A percentile compares a stretch with the other conserved stretches of the same genome.
Conservation (phyloP, 2,797 vertebrate species). For the Eremophila alpestris region DNA sequence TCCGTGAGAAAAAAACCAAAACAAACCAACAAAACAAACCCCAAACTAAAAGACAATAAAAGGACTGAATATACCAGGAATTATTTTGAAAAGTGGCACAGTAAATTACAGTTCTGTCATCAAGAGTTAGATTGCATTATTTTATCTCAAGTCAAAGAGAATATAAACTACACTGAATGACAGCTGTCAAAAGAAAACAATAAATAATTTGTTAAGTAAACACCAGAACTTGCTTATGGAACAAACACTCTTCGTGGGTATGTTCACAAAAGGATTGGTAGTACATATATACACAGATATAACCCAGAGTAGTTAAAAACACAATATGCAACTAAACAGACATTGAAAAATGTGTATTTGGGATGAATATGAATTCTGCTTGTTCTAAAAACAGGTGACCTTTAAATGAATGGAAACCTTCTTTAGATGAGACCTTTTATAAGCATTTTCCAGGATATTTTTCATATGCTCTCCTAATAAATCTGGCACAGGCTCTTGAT, state of each 20-base stretch:
- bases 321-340: rapidly evolving
- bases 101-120: not conserved
- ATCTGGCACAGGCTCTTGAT: not conserved
- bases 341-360: not conserved
- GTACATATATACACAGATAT: not conserved
- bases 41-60: not conserved
- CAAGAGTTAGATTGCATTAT: not conserved
- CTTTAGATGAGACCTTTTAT: not conserved
- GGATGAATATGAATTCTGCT: not conserved
- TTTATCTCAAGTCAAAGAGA: not conserved
- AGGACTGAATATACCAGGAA: not conserved
- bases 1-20: not conserved
- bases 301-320: not conserved
- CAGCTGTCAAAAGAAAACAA: not conserved
- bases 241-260: not conserved
- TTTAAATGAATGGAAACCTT: not conserved
- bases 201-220: not conserved
- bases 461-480: not conserved
- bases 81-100: not conserved
- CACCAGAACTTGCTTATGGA: not conserved
- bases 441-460: not conserved
- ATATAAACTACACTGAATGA: not conserved
- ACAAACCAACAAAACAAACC: not conserved
- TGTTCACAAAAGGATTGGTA: not conserved
- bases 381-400: not conserved